Evolutionary conservation across 2,888 invertebrate genomes (phyloP).

Genomic region (Drosophila peninsularis): DNA sequence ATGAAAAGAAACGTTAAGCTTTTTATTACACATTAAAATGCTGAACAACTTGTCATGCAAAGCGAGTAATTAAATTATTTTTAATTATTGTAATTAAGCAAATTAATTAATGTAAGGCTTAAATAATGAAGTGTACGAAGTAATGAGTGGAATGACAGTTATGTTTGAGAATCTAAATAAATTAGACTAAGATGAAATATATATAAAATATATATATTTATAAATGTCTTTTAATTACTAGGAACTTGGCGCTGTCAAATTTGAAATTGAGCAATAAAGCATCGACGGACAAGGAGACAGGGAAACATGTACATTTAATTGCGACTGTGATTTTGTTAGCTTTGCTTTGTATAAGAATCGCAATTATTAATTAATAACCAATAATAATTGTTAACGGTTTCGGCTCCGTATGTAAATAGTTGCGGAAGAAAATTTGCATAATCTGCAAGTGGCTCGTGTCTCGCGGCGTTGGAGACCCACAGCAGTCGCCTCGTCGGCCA

Average conservation of each 20-base stretch:
- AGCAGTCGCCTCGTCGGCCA: conserved; percentile 13
- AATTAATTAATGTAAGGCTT: neutral
- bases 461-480: conserved; percentile 6
- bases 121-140: neutral
- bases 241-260: conserved; percentile 6
- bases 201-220: neutral
- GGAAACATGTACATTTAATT: conserved; percentile 43
- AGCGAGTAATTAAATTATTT: neutral
- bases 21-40: conserved; percentile 26
- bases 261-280: neutral
- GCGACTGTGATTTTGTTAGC: conserved; percentile 6
- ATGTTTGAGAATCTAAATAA: too few relatives aligned
- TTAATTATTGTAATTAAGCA: conserved; percentile 7
- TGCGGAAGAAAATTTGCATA: conserved; percentile 78
- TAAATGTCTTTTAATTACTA: conserved; percentile 5
- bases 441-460: conserved; percentile 51
- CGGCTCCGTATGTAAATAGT: conserved; percentile 68
- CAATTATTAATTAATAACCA: conserved; percentile 46
- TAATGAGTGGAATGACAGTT: too few relatives aligned
- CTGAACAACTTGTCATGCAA: conserved; percentile 4
- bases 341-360: conserved; percentile 13
- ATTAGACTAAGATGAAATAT: too few relatives aligned
- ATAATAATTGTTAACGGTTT: conserved; percentile 73
- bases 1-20: conserved; percentile 17
- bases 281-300: conserved; percentile 5